These are phyloP conservation scores for Tipula confusa DNA, from an alignment of 2,888 invertebrate genomes.

Conservation along the genomic window DNA sequence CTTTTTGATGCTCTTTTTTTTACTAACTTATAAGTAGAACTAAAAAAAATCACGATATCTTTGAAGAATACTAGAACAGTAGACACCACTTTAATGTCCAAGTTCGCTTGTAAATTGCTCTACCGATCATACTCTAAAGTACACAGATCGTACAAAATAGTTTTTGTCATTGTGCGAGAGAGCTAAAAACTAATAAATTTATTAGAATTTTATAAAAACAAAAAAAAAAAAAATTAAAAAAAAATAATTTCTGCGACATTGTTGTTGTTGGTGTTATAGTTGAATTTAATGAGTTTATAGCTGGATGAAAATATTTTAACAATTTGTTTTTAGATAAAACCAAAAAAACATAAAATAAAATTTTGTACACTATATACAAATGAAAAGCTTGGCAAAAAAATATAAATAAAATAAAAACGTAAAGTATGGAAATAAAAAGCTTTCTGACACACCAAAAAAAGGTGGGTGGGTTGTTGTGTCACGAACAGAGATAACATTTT, in stretches of 20 bases:
- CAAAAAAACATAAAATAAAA: neutral
- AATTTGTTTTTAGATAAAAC: slow-evolving; percentile 16
- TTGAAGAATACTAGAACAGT: too few species aligned
- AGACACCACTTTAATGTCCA: too few species aligned
- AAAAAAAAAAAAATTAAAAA: too few species aligned
- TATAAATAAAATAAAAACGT: neutral
- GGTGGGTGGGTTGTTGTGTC: slow-evolving; percentile 9
- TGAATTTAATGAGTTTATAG: slow-evolving; percentile 25
- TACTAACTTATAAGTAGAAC: too few species aligned
- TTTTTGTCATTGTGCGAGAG: neutral
- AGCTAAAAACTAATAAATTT: slow-evolving; percentile 20
- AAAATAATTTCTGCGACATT: neutral
- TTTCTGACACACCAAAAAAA: slow-evolving; percentile 1
- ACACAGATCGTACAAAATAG: neutral
- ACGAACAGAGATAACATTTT: neutral
- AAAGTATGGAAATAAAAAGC: neutral
- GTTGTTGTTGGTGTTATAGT: neutral
- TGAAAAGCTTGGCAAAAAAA: neutral
- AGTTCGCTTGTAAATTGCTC: too few species aligned
- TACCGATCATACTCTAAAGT: too few species aligned
- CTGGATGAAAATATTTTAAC: slow-evolving; percentile 12
- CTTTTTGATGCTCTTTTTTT: too few species aligned
- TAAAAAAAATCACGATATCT: too few species aligned
- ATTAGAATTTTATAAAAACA: neutral
- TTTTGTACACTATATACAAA: too few species aligned